Percentiles rank a stretch among this genome's conserved stretches.
Conservation (phyloP, 2,113 vertebrate genomes). For the Axis porcinus region DNA sequence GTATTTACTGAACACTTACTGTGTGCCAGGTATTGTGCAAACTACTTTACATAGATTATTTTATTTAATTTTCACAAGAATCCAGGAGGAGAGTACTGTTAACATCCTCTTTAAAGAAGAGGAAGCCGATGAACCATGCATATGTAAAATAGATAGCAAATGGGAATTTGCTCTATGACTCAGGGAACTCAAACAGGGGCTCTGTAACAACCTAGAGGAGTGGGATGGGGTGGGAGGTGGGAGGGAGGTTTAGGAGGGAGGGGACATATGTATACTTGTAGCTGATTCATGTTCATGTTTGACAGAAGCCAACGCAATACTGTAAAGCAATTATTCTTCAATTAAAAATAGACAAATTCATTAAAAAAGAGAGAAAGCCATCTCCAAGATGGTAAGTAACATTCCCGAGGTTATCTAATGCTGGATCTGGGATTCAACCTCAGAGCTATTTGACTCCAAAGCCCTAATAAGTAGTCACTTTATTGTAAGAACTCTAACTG, state of each 20-base stretch:
- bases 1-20: slow-evolving; percentile 30
- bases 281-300: background rate
- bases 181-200: background rate
- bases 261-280: background rate
- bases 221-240: background rate
- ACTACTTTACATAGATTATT: background rate
- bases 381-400: background rate
- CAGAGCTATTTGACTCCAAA: background rate
- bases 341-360: background rate
- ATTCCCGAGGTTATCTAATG: background rate
- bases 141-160: background rate
- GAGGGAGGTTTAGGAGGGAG: background rate
- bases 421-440: background rate
- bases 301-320: background rate
- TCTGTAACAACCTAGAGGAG: background rate
- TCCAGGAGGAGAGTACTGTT: background rate
- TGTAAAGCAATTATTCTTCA: background rate
- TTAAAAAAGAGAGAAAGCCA: background rate
- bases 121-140: background rate
- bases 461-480: background rate
- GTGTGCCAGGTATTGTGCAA: background rate
- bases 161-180: background rate
- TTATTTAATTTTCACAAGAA: slow-evolving; percentile 27
- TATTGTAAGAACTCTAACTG: background rate
- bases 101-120: background rate